Evolutionary conservation across 53 echinoderm and acorn worm species (phyloP).

Genomic region (Patiria pectinifera): DNA sequence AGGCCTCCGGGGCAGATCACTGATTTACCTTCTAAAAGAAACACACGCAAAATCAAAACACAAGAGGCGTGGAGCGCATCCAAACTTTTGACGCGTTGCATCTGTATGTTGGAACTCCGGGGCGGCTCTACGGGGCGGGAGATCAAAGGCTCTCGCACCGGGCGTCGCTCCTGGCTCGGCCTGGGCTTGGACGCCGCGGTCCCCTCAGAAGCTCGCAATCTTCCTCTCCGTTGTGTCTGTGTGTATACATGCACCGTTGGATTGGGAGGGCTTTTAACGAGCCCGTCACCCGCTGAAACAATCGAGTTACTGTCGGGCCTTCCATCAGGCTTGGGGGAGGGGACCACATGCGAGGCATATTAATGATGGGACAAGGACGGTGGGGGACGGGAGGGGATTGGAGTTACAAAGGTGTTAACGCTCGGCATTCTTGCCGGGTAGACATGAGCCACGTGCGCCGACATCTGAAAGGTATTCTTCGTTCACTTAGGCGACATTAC

Average conservation of each 20-base stretch:
- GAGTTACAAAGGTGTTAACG: not conserved
- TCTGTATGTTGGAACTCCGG: constrained; percentile 4
- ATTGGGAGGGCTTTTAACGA: constrained; percentile 26
- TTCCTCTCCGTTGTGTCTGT: not conserved
- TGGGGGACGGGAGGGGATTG: not conserved
- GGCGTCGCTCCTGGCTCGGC: constrained; percentile 24
- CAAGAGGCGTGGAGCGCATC: not conserved
- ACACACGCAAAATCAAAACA: not conserved
- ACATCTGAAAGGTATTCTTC: not conserved
- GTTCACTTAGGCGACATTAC: not conserved
- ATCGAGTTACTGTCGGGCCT: constrained; percentile 30
- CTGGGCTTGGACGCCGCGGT: not conserved
- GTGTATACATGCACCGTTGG: not conserved
- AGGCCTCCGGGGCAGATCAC: not conserved
- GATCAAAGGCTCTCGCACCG: constrained; percentile 40
- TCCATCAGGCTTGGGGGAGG: constrained; percentile 9
- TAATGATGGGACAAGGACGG: constrained; percentile 17
- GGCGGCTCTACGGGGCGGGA: not conserved
- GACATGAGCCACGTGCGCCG: not conserved
- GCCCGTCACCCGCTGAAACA: constrained; percentile 9
- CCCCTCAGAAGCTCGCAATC: constrained; percentile 10
- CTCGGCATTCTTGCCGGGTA: not conserved
- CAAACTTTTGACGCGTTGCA: constrained; percentile 20
- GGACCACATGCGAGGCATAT: constrained; percentile 2
- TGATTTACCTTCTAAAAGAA: not conserved